phyloP scores from a whole-genome alignment of 2,888 invertebrate species.

The Ypsolopha scabrella region DNA sequence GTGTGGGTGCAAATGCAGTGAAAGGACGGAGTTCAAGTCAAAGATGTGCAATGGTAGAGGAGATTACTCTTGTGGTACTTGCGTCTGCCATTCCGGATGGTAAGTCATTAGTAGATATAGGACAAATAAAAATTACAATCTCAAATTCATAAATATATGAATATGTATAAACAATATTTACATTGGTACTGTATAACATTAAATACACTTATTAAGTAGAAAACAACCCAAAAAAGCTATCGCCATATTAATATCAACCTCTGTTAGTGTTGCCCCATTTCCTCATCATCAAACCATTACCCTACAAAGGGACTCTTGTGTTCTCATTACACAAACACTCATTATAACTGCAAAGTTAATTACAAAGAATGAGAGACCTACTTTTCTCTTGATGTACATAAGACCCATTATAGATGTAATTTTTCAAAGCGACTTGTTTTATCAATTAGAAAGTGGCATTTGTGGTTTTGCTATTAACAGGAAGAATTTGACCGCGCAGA shows the following conservation, averaged over 20 bases:
- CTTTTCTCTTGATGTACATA: conserved; percentile 21
- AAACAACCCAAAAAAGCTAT: too few species aligned
- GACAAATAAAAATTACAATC: too few species aligned
- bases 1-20: conserved; percentile 42
- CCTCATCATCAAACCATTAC: too few species aligned
- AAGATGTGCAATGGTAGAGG: conserved; percentile 53
- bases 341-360: conserved; percentile 21
- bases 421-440: conserved; percentile 4
- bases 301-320: neutral
- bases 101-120: conserved; percentile 18
- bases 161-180: too few species aligned
- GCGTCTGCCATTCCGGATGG: conserved; percentile 63
- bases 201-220: too few species aligned
- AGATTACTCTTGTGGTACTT: conserved; percentile 72
- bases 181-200: too few species aligned
- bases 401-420: conserved; percentile 11
- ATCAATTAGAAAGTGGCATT: conserved; percentile 9
- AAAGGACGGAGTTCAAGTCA: conserved; percentile 37
- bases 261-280: too few species aligned
- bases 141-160: too few species aligned
- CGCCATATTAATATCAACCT: too few species aligned
- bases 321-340: conserved; percentile 5
- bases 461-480: neutral
- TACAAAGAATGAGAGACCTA: conserved; percentile 20
- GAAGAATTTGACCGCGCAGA: neutral